Conservation (phyloP, 2,113 vertebrate species). For the Willisornis vidua region DNA sequence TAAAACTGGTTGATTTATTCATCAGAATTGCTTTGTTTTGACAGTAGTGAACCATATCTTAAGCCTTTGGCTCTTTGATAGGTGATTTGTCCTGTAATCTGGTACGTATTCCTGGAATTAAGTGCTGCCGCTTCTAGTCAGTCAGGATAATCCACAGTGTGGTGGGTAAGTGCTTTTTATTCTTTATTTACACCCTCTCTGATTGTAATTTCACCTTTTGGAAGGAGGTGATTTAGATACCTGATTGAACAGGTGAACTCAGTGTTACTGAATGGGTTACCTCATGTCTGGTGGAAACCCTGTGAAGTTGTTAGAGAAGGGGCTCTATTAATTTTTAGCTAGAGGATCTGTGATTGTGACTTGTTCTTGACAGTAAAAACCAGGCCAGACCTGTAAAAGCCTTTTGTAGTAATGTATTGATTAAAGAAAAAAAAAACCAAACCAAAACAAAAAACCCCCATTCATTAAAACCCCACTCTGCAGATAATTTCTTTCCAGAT, state of each 20-base stretch:
- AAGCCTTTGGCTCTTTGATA: neutral
- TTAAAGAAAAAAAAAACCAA: neutral
- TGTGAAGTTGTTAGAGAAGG: neutral
- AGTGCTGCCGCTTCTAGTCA: neutral
- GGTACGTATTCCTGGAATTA: neutral
- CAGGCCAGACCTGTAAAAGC: neutral
- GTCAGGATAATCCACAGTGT: neutral
- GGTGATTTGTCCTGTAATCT: neutral
- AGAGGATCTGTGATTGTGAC: neutral
- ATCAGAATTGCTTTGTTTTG: neutral
- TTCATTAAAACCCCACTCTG: neutral
- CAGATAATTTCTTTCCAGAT: neutral
- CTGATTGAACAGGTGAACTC: neutral
- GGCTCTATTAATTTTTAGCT: neutral
- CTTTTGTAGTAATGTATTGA: neutral
- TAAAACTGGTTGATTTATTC: neutral
- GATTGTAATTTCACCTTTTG: neutral
- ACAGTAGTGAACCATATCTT: neutral
- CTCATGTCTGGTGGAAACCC: neutral
- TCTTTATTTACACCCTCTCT: neutral
- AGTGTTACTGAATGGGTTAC: accelerated
- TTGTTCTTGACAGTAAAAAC: neutral
- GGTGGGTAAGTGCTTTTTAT: neutral
- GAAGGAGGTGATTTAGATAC: neutral
- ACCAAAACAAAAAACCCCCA: neutral